A percentile compares a stretch with the other conserved stretches of the same genome.
These are phyloP conservation scores for Setipinna tenuifilis DNA, from an alignment of 2,797 vertebrate genomes.

Conservation along the genomic window DNA sequence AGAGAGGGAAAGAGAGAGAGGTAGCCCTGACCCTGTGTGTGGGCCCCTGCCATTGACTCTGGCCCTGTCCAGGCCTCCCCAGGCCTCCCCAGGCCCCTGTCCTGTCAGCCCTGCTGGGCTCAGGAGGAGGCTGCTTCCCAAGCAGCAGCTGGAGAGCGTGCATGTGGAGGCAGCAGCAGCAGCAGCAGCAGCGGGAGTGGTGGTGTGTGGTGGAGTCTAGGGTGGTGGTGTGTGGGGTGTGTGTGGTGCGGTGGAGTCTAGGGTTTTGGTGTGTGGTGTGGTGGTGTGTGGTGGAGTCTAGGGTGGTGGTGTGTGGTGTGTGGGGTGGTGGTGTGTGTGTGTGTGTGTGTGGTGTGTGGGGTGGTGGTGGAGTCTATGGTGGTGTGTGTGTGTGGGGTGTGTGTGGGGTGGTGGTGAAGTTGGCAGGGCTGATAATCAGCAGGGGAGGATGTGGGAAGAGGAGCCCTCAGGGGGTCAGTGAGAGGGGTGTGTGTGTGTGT, in stretches of 20 bases:
- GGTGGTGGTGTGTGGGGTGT: not conserved
- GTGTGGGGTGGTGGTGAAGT: constrained; percentile 56
- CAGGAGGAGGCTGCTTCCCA: constrained; percentile 44
- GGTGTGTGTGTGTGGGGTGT: not conserved
- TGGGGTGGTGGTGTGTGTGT: not conserved
- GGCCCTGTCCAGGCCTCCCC: not conserved
- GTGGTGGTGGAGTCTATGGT: constrained; percentile 56
- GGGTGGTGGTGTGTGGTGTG: not conserved
- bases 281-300: not conserved
- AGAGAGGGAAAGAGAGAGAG: not conserved
- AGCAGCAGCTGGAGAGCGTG: constrained; percentile 77
- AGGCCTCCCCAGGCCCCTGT: not conserved
- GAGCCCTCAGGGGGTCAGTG: constrained; percentile 65
- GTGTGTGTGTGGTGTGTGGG: not conserved
- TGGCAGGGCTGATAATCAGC: constrained; percentile 77
- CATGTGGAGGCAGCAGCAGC: constrained; percentile 29
- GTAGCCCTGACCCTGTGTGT: not conserved
- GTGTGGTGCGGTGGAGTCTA: not conserved
- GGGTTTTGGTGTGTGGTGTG: not conserved
- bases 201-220: not conserved
- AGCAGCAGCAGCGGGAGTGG: not conserved
- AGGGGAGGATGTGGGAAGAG: constrained; percentile 76
- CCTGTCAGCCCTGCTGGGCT: not conserved
- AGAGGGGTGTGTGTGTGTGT: constrained; percentile 34
- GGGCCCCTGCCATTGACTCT: not conserved